Evolutionary conservation across 2,888 invertebrate genomes (phyloP), one percentile per base, ranked within the genome.

Genomic region (Aquatica leii): DNA sequence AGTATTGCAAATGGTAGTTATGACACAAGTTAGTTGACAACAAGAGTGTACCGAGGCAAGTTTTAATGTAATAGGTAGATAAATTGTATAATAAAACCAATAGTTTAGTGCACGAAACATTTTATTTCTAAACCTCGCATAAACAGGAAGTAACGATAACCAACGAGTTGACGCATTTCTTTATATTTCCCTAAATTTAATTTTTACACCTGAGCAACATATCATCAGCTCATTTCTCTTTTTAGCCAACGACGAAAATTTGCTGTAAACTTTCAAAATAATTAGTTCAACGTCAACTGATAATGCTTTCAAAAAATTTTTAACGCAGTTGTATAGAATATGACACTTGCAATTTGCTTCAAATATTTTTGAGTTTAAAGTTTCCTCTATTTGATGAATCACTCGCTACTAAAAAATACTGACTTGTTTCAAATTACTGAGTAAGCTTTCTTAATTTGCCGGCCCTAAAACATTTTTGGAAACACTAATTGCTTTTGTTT

Each of bases 351-450:
- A 52, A 52, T 52, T 52, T 15, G 52, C 35, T 37, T 34, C 35
- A 52, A 11, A 35, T 52, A 34, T 52, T 35, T 35, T 52, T 12
- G 52, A 15, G 52, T 52, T 52, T 37, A 52, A 17, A 52, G 52
- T 52, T 31, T 52, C 35, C 6, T 8, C 34, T 35, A 34, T 15
- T 35, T 52, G 52, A 12, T 52, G 35, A 52, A 35, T 35, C 49
- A 49, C 17, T 49, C n/a, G 31, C 52, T 15, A 52, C 12, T 31
- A 35, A 52, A 52, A 52, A 52, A 52, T 52, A 52, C 15, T 52
- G 31, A 52, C 31, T 52, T 31, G 9, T 31, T 31, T 31, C 9
- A 31, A 31, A 31, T 31, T 31, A 31, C 9, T 31, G 9, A 31
- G 31, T 31, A 4, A 9, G 9, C 31, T 31, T 31, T 31, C 9